Evolutionary conservation across 2,797 vertebrate species (phyloP), one percentile per base, ranked within the genome.

Genomic region (Aplochiton taeniatus): DNA sequence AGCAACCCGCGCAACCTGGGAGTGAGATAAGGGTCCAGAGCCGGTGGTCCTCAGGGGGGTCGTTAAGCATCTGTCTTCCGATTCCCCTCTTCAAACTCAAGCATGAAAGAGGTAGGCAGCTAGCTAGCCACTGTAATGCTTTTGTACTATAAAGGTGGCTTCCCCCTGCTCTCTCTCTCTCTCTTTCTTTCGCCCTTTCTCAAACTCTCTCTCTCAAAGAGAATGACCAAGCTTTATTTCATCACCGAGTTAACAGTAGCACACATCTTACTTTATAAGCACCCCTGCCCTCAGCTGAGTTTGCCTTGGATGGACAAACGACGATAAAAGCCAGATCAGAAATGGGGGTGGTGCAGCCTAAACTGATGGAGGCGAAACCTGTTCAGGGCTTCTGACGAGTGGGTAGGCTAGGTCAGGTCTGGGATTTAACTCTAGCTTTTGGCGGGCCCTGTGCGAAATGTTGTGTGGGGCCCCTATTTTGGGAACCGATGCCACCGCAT

Each of bases 21-120:
- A 83, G 89, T 87, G 89, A 91, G 90, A 91, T 92, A 90, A 91
- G 89, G 88, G 87, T 31, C 86, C 82, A 65, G 83, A 88, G 88
- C 85, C 57, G 50, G 31, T 31, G 86, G 87, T 84, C 88, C 91
- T 88, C 89, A 77, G 88, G 91, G 89, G 91, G 91, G 88, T 90
- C 86, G 87, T 91, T 92, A 91, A 89, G 90, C 91, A 93, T 92
- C 90, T 91, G 90, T 91, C 90, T 88, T 87, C 83, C 51, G 79
- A 87, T 63, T 47, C 53, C 63, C 86, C 79, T 78, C 81, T 79
- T 84, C 81, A 86, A 82, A 80, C 78, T 84, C 77, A 71, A n/a
- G 77, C 72, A 65, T 78, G 83, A 80, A 76, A 81, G 77, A 80
- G 78, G 75, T 82, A 80, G 83, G 80, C 82, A 82, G 74, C 70